These are phyloP conservation scores for Tinea semifulvella DNA, from an alignment of 2,888 invertebrate species.

Conservation along the genomic window DNA sequence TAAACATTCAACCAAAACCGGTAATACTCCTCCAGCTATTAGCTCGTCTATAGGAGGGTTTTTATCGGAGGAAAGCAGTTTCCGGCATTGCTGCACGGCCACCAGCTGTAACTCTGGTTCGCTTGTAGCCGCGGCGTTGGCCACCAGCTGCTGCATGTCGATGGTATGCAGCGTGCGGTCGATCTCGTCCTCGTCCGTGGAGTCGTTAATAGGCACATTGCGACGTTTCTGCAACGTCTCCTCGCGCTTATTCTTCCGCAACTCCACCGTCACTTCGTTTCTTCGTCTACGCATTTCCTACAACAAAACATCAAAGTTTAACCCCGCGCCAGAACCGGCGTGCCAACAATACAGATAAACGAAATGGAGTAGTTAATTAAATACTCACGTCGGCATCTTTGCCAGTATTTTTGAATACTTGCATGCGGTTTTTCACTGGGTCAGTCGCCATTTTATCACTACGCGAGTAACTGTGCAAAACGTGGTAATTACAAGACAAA, in stretches of 20 bases:
- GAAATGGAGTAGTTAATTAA: not conserved
- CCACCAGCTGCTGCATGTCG: slow-evolving; percentile 84
- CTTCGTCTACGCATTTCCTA: slow-evolving; percentile 97
- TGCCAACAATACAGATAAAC: not conserved
- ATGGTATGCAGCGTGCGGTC: slow-evolving; percentile 74
- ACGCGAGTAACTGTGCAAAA: slow-evolving; percentile 25
- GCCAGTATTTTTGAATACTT: slow-evolving; percentile 98
- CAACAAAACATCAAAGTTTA: slow-evolving; percentile 26
- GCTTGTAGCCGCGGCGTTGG: slow-evolving; percentile 83
- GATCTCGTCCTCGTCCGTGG: slow-evolving; percentile 81
- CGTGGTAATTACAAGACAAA: slow-evolving; percentile 33
- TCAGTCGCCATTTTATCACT: slow-evolving; percentile 79
- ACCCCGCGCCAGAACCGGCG: not conserved
- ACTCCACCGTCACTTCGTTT: slow-evolving; percentile 95
- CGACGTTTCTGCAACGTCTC: slow-evolving; percentile 95
- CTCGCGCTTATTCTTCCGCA: slow-evolving; percentile 98
- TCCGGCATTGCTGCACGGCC: slow-evolving; percentile 95
- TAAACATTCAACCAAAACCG: slow-evolving; percentile 91
- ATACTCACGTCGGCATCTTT: slow-evolving; percentile 98
- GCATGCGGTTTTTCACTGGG: slow-evolving; percentile 85
- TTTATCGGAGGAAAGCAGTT: slow-evolving; percentile 94
- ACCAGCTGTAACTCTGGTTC: slow-evolving; percentile 83
- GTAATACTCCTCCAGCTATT: slow-evolving; percentile 93
- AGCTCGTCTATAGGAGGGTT: slow-evolving; percentile 98
- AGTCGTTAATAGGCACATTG: slow-evolving; percentile 91